Evolutionary conservation across 2,888 invertebrate species (phyloP).

Genomic region (Mythimna pallens): DNA sequence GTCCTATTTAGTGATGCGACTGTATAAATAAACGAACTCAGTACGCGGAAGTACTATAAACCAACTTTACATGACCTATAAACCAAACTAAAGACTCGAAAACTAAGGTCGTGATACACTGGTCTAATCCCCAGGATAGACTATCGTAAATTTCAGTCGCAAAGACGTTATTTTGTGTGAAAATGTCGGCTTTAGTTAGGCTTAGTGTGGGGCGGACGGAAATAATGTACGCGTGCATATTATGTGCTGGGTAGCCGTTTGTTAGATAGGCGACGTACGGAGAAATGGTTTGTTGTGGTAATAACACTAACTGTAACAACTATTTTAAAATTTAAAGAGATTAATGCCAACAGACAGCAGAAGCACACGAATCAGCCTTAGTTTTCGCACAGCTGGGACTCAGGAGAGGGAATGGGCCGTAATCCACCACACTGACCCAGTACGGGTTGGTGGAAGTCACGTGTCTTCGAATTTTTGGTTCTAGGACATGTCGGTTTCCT

Average conservation of each 20-base stretch:
- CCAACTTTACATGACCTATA: slow-evolving; percentile 33
- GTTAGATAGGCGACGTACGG: neutral
- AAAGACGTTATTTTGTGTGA: slow-evolving; percentile 65
- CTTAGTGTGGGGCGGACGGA: slow-evolving; percentile 42
- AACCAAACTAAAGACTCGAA: neutral
- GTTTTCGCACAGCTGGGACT: too few species aligned
- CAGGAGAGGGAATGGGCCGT: too few species aligned
- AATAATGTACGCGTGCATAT: slow-evolving; percentile 40
- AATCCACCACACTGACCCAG: too few species aligned
- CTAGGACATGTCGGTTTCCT: too few species aligned
- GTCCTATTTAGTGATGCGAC: slow-evolving; percentile 58
- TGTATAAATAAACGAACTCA: slow-evolving; percentile 66
- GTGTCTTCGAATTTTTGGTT: too few species aligned
- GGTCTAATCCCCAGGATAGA: slow-evolving; percentile 49
- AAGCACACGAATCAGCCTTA: too few species aligned
- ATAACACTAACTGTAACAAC: neutral
- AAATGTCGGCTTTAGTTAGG: slow-evolving; percentile 53
- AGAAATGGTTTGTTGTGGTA: neutral
- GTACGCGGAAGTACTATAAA: slow-evolving; percentile 63
- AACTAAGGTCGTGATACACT: slow-evolving; percentile 20
- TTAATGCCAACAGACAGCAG: neutral
- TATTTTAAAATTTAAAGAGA: neutral
- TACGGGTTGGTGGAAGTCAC: too few species aligned
- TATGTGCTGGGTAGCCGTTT: slow-evolving; percentile 20
- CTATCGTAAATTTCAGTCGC: slow-evolving; percentile 59